Evolutionary conservation across 2,113 vertebrate species (phyloP).

Genomic region (Gorilla gorilla): DNA sequence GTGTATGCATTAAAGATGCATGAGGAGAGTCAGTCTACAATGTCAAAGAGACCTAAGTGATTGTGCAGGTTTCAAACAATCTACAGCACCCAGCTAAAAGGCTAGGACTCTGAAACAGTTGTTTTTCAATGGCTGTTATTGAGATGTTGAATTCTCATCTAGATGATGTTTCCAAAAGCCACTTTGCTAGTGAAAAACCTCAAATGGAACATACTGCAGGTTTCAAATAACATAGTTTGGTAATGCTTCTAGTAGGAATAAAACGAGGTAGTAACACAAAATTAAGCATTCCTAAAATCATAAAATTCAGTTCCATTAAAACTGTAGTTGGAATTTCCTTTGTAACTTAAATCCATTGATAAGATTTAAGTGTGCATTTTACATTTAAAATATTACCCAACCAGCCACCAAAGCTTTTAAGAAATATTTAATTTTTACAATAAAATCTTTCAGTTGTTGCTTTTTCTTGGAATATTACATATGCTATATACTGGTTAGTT

Average conservation of each 20-base stretch:
- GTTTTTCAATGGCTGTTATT: not conserved
- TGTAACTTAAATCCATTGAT: not conserved
- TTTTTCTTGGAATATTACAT: not conserved
- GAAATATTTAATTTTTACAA: not conserved
- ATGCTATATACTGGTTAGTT: not conserved
- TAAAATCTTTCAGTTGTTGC: not conserved
- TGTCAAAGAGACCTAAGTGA: not conserved
- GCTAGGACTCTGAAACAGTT: not conserved
- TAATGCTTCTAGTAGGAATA: not conserved
- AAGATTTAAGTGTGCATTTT: not conserved
- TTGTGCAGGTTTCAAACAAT: not conserved
- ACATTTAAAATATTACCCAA: not conserved
- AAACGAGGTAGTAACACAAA: not conserved
- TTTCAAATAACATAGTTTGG: not conserved
- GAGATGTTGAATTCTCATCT: not conserved
- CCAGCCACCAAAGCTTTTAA: not conserved
- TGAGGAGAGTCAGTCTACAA: not conserved
- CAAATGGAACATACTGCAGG: not conserved
- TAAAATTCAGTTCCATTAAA: not conserved
- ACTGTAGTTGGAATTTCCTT: not conserved
- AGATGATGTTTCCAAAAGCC: not conserved
- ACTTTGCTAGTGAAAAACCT: not conserved
- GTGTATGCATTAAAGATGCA: not conserved
- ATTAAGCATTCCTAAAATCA: not conserved
- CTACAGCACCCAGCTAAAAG: not conserved